phyloP scores from a whole-genome alignment of 37 sponge, comb jelly and placozoan species.

The Spongia lamella region DNA sequence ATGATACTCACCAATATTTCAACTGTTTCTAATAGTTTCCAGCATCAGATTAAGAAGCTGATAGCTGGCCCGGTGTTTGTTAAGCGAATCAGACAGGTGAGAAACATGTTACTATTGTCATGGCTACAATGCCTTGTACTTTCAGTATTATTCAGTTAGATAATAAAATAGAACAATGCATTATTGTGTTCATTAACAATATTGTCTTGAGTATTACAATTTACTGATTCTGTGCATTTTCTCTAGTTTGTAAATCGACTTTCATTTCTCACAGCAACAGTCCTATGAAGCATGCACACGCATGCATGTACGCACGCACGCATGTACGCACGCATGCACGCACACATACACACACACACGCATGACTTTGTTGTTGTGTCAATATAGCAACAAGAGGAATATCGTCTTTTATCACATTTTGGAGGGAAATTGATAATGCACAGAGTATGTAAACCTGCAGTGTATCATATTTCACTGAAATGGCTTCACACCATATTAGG shows the following conservation, averaged over 20 bases:
- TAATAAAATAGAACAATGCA: neutral
- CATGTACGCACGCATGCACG: neutral
- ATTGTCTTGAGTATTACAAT: neutral
- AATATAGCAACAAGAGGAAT: conserved; percentile 90
- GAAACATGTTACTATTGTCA: too few relatives aligned
- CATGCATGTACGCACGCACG: neutral
- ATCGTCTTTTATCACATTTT: conserved; percentile 90
- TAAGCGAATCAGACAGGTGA: conserved; percentile 51
- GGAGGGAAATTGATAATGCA: conserved; percentile 91
- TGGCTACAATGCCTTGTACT: too few relatives aligned
- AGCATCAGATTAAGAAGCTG: conserved; percentile 72
- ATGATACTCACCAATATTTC: neutral
- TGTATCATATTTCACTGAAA: neutral
- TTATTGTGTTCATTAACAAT: neutral
- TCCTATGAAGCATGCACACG: too few relatives aligned
- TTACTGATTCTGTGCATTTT: too few relatives aligned
- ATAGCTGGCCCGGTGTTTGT: conserved; percentile 64
- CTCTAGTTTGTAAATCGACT: too few relatives aligned
- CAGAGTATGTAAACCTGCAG: conserved; percentile 49
- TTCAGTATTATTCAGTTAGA: too few relatives aligned
- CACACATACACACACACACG: conserved; percentile 6
- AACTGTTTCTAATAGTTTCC: conserved; percentile 42
- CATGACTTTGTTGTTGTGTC: conserved; percentile 10
- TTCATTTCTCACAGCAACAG: too few relatives aligned
- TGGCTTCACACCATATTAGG: conserved; percentile 24